Conservation (phyloP, 2,888 invertebrate genomes). For the Drosophila cyrtoloma region DNA sequence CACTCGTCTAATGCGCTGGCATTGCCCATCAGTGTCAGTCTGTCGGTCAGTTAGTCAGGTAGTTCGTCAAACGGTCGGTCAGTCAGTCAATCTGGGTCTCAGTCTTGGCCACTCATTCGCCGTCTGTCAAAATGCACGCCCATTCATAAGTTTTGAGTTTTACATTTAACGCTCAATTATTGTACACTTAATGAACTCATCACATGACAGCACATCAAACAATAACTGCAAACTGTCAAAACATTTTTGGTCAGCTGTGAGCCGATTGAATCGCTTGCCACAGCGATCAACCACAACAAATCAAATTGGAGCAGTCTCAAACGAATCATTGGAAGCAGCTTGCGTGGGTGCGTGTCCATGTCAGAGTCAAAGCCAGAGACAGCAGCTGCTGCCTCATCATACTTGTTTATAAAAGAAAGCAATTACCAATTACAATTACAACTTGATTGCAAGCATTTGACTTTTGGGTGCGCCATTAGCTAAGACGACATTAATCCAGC, state of each 20-base stretch:
- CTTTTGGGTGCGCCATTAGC: conserved; percentile 67
- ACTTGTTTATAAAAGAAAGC: conserved; percentile 69
- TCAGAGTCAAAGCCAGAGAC: conserved; percentile 19
- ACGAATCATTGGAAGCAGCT: conserved; percentile 3
- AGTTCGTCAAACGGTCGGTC: conserved; percentile 50
- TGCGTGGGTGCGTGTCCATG: conserved; percentile 59
- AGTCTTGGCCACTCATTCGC: conserved; percentile 18
- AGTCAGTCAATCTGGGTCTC: conserved; percentile 25
- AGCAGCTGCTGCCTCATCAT: conserved; percentile 17
- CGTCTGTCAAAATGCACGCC: conserved; percentile 75
- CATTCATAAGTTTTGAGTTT: conserved; percentile 63
- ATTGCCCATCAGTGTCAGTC: conserved; percentile 67
- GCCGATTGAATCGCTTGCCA: conserved; percentile 43
- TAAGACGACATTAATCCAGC: conserved; percentile 75
- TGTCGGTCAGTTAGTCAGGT: conserved; percentile 20
- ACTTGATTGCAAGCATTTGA: conserved; percentile 30
- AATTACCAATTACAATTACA: conserved; percentile 72
- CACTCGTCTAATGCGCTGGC: conserved; percentile 57
- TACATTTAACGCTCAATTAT: conserved; percentile 80
- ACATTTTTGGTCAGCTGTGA: conserved; percentile 63
- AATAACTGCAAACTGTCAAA: conserved; percentile 82
- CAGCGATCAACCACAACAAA: conserved; percentile 42
- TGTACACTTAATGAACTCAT: conserved; percentile 82
- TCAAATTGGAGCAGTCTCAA: conserved; percentile 71
- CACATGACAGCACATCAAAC: conserved; percentile 81